Percentiles rank a stretch among this genome's conserved stretches.
Evolutionary conservation across 1,140 invertebrate species (phyloP).

Genomic region (Drosophila neocordata): DNA sequence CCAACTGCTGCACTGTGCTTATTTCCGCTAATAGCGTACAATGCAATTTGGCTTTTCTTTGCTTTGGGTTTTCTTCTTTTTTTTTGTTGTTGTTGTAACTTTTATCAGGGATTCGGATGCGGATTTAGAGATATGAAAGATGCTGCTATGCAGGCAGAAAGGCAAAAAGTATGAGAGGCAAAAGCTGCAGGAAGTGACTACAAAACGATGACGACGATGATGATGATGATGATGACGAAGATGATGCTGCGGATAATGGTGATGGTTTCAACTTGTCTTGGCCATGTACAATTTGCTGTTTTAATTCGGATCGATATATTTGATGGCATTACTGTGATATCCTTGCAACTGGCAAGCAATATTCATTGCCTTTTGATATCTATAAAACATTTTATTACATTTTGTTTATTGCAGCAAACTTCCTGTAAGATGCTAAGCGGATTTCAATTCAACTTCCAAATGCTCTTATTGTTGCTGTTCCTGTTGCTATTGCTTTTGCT

Average conservation of each 20-base stretch:
- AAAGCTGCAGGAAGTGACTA: constrained; percentile 5
- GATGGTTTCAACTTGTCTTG: background rate
- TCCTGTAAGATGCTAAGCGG: constrained; percentile 18
- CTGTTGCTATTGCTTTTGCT: too few relatives aligned
- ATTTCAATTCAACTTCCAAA: too few relatives aligned
- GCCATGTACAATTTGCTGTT: background rate
- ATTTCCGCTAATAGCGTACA: constrained; percentile 49
- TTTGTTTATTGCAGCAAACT: constrained; percentile 10
- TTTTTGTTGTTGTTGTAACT: background rate
- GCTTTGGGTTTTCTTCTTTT: background rate
- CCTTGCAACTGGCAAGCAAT: constrained; percentile 10
- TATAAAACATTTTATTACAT: constrained; percentile 27
- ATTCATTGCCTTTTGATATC: background rate
- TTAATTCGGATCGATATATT: constrained; percentile 23
- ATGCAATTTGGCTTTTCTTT: constrained; percentile 42
- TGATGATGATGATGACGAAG: constrained; percentile 8
- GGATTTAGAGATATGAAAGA: constrained; percentile 21
- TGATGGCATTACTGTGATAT: constrained; percentile 20
- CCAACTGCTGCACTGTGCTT: constrained; percentile 15
- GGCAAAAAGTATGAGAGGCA: background rate
- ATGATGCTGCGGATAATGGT: background rate
- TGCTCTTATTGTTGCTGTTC: background rate
- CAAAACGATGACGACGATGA: constrained; percentile 3
- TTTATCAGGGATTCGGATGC: constrained; percentile 36
- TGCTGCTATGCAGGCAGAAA: background rate